phyloP scores from a whole-genome alignment of 2,888 invertebrate genomes.

The Zaprionus obscuricornis region DNA sequence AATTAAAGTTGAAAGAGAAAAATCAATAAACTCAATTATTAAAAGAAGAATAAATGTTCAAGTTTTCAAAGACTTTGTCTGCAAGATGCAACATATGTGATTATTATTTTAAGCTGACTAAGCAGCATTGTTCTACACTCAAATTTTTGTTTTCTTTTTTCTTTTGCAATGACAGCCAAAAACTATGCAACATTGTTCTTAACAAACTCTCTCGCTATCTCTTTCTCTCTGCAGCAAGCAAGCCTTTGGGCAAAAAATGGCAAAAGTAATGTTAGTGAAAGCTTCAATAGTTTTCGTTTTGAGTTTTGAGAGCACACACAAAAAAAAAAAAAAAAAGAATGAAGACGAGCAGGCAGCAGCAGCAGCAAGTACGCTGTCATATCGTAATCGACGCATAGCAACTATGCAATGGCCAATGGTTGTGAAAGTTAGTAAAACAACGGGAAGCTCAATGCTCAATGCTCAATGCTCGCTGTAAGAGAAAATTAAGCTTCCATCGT shows the following conservation, averaged over 20 bases:
- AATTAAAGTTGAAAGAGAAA: too few relatives aligned
- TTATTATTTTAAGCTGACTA: slow-evolving; percentile 34
- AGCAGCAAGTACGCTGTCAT: slow-evolving; percentile 40
- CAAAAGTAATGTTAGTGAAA: slow-evolving; percentile 37
- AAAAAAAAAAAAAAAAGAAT: too few relatives aligned
- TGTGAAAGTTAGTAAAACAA: slow-evolving; percentile 28
- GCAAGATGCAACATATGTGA: slow-evolving; percentile 34
- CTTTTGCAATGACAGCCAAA: slow-evolving; percentile 28
- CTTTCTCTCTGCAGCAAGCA: background rate
- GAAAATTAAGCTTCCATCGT: slow-evolving; percentile 38
- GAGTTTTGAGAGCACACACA: slow-evolving; percentile 11
- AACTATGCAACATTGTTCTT: slow-evolving; percentile 50
- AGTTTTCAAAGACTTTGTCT: slow-evolving; percentile 10
- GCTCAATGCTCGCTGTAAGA: background rate
- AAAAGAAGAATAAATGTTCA: background rate
- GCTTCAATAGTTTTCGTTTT: slow-evolving; percentile 41
- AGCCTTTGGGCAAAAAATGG: background rate
- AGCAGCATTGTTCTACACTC: too few relatives aligned
- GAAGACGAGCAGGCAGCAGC: slow-evolving; percentile 4
- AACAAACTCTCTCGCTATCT: slow-evolving; percentile 18
- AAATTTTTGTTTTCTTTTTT: slow-evolving; percentile 13
- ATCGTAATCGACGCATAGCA: slow-evolving; percentile 51
- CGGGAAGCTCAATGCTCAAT: background rate
- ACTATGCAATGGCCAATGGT: slow-evolving; percentile 54
- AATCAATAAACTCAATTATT: background rate